Evolutionary conservation across 2,113 vertebrate species (phyloP), one percentile per base, ranked within the genome.

Genomic region (Struthio camelus): DNA sequence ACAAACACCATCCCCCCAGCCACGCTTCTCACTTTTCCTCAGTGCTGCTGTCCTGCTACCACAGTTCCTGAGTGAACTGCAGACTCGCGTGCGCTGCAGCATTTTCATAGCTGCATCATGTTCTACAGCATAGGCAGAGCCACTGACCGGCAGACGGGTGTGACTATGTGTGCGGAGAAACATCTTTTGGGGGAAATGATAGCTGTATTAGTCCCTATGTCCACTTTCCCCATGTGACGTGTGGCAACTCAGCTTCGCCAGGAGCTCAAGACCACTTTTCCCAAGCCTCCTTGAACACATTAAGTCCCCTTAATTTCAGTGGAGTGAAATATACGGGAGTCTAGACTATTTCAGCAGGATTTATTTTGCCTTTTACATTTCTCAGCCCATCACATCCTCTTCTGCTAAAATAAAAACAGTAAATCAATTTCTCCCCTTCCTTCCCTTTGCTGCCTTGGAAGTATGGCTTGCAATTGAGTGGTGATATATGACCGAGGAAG

Each of bases 341-440:
- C 62, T 64, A 46, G 38, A 7, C 82, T 84, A 25, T 42, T 64
- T 28, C 48, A 7, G 48, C 30, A 90, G 61, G 61, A 62, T 79
- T 81, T 75, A 69, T 87, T 95, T 90, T 79, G 58, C 27, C 40
- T 89, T 88, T 87, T 65, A 58, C 34, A 10, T 62, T 86, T 96
- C 80, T 59, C 48, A 80, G 66, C 67, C 71, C 54, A 54, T 79
- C 54, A 17, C 75, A 70, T 40, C 71, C 80, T 69, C 72, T 75
- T 72, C 86, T 56, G 71, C 54, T 85, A 53, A 91, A 80, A 88
- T 56, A 90, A 91, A 91, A 87, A 0, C 25, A 61, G 66, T 64
- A 65, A 81, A 96, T 69, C 79, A 25, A 22, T 72, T 92, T 89
- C 58, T 58, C 61, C 56, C 73, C n/a, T 87, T 76, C 82, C 65